Percentiles rank a stretch among this genome's conserved stretches.
Evolutionary conservation across 2,888 invertebrate genomes (phyloP).

Genomic region (Diaprepes abbreviatus): DNA sequence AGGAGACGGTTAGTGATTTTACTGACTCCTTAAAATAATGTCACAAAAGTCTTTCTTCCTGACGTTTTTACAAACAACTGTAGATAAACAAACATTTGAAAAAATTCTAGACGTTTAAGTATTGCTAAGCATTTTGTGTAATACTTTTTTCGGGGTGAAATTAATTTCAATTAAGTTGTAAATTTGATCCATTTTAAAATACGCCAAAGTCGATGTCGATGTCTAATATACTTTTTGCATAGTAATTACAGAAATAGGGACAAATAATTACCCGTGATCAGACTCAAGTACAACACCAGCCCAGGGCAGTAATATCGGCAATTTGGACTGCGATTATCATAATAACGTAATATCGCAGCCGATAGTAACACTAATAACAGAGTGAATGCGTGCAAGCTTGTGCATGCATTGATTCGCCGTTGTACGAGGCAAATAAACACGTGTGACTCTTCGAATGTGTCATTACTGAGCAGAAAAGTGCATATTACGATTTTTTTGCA

Average conservation of each 20-base stretch:
- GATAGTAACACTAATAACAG: conserved; percentile 54
- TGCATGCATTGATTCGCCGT: conserved; percentile 26
- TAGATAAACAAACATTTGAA: no score
- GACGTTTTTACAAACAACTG: no score
- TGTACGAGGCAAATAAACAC: conserved; percentile 37
- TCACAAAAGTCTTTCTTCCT: no score
- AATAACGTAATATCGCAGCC: conserved; percentile 61
- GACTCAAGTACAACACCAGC: conserved; percentile 44
- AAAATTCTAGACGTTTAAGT: no score
- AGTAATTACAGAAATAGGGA: conserved; percentile 1
- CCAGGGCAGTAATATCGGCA: conserved; percentile 59
- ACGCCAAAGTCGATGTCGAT: neutral
- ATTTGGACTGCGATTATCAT: conserved; percentile 60
- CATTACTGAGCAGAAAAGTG: conserved; percentile 23
- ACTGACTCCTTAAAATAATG: no score
- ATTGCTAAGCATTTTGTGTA: no score
- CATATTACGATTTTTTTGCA: neutral
- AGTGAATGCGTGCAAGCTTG: conserved; percentile 33
- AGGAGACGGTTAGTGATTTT: no score
- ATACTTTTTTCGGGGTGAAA: no score
- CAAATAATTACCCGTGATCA: conserved; percentile 27
- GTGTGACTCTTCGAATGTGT: conserved; percentile 28
- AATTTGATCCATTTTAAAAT: no score
- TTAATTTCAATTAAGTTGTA: no score
- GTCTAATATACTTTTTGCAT: no score